Evolutionary conservation across 2,888 invertebrate species (phyloP).

Genomic region (Macaria notata): DNA sequence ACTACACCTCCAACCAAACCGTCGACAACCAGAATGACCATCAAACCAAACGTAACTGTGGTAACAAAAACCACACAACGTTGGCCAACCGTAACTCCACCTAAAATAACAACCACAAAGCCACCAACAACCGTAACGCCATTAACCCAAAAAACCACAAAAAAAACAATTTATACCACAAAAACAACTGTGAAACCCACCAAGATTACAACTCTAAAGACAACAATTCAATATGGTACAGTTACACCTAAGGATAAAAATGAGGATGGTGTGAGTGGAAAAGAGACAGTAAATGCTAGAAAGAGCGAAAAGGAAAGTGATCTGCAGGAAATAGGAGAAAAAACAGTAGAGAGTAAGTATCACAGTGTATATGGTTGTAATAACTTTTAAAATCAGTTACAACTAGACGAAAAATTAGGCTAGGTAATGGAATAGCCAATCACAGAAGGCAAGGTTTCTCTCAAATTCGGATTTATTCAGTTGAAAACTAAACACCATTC

Average conservation of each 20-base stretch:
- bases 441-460: too few relatives aligned
- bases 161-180: background rate
- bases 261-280: constrained; percentile 5
- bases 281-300: constrained; percentile 12
- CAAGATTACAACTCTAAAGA: background rate
- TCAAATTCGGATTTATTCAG: too few relatives aligned
- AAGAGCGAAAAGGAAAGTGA: constrained; percentile 20
- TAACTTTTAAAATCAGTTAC: too few relatives aligned
- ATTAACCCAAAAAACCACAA: background rate
- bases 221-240: too few relatives aligned
- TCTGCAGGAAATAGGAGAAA: constrained; percentile 14
- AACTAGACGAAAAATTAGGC: too few relatives aligned
- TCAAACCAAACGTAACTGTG: constrained; percentile 5
- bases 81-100: too few relatives aligned
- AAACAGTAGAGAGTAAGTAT: constrained; percentile 11
- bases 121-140: constrained; percentile 5
- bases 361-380: background rate
- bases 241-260: background rate
- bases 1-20: constrained; percentile 11
- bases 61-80: too few relatives aligned
- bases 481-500: too few relatives aligned
- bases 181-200: background rate
- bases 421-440: too few relatives aligned
- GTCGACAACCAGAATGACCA: constrained; percentile 12
- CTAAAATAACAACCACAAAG: constrained; percentile 8